Evolutionary conservation across 2,113 vertebrate genomes (phyloP).

Genomic region (Brachionichthys hirsutus): DNA sequence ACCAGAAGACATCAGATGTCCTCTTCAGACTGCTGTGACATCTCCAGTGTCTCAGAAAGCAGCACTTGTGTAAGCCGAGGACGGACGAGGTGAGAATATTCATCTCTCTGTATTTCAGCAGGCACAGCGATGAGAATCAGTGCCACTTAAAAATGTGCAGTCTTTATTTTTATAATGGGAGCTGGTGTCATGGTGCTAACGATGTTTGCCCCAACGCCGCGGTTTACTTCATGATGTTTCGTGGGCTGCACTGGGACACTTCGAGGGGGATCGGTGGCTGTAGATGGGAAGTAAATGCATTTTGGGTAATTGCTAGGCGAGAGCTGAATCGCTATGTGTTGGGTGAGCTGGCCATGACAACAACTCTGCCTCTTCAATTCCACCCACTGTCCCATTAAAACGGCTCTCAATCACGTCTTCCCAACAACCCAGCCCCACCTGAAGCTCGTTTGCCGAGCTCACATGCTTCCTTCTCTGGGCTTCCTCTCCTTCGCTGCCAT

Average conservation of each 20-base stretch:
- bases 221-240: constrained; percentile 50
- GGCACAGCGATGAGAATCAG: constrained; percentile 31
- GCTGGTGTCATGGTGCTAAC: constrained; percentile 34
- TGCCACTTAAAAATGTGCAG: constrained; percentile 38
- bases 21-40: constrained; percentile 21
- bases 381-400: constrained; percentile 55
- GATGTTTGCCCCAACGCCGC: constrained; percentile 21
- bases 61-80: constrained; percentile 16
- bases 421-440: constrained; percentile 47
- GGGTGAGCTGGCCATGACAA: constrained; percentile 42
- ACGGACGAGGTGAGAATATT: constrained; percentile 4
- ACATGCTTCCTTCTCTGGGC: too few relatives aligned
- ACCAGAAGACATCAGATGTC: constrained; percentile 37
- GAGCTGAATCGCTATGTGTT: constrained; percentile 36
- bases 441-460: constrained; percentile 33
- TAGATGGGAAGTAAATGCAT: constrained; percentile 40
- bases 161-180: constrained; percentile 53
- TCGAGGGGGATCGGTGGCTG: constrained; percentile 20
- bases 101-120: constrained; percentile 28
- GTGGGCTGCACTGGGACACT: constrained; percentile 28
- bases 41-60: constrained; percentile 22
- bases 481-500: neutral
- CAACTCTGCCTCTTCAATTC: constrained; percentile 42
- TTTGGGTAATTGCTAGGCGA: constrained; percentile 61
- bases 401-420: constrained; percentile 49